Conservation (phyloP, 1,140 invertebrate species). For the Camponotus vicinus region DNA sequence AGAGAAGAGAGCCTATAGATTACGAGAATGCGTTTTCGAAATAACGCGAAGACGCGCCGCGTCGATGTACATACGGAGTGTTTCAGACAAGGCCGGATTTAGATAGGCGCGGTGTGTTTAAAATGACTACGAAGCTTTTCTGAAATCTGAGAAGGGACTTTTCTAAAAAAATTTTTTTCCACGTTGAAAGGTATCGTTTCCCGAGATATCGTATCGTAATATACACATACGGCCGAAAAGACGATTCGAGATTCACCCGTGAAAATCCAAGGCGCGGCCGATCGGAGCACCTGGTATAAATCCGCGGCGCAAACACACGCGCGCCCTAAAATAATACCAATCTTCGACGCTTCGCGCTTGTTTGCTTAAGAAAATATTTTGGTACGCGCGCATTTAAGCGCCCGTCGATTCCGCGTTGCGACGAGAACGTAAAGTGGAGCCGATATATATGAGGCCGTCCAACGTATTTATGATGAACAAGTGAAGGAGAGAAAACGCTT, state of each 20-base stretch:
- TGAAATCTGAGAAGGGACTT: not conserved
- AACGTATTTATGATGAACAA: conserved; percentile 61
- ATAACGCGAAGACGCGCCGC: conserved; percentile 1
- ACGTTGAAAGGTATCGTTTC: not conserved
- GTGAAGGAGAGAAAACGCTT: conserved; percentile 35
- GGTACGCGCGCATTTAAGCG: conserved; percentile 35
- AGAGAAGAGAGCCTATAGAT: not conserved
- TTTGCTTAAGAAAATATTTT: conserved; percentile 59
- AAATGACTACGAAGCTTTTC: not conserved
- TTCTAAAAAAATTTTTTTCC: not conserved
- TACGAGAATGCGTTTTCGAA: conserved; percentile 45
- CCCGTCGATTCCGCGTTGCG: conserved; percentile 35
- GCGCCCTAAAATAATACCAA: conserved; percentile 53
- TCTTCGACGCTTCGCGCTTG: conserved; percentile 31
- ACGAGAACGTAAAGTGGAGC: conserved; percentile 27
- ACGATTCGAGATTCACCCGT: not conserved
- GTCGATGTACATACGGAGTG: conserved; percentile 8
- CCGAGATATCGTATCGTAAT: too few species aligned
- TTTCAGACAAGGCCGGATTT: not conserved
- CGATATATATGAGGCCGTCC: conserved; percentile 45
- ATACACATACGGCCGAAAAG: not conserved
- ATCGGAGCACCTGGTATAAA: not conserved
- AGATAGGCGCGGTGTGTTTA: not conserved
- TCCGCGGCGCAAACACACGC: conserved; percentile 28
- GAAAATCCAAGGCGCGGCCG: not conserved